Base-by-base conservation (phyloP, 2,113 vertebrate species). In the Taxidea taxus region DNA sequence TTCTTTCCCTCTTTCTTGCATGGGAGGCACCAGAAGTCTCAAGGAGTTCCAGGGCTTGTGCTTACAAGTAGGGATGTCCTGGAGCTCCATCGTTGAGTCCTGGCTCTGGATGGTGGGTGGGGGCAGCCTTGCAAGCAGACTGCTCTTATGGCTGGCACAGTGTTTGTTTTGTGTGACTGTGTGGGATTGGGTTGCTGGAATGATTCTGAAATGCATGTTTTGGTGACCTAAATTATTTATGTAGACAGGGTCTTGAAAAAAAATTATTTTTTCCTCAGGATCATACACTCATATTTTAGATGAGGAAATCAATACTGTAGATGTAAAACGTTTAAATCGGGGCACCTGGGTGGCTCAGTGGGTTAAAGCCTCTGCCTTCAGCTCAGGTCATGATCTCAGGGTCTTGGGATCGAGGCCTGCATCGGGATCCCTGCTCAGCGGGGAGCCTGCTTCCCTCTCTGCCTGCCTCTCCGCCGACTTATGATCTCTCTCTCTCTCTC, bases 241-340 rank as follows among this genome's bases (percentile, higher is more conserved):
- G 9, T 27, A 56, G 44, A 51, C 13, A n/a, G 16, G 6, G 9
- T 75, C 62, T 86, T 62, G 13, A 70, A 75, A 75, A n/a, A 44
- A 27, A 3, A 0, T 0, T 2, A 3, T 39, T 78, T 9, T 86
- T 34, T 10, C 6, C 56, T 49, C 13, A 87, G 10, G 7, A 13
- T 80, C 51, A 29, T 3, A 88, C 2, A 25, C 37, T 29, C 9
- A 10, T 16, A 66, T 62, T 75, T 81, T 81, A 64, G 14, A 64
- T 77, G 21, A 86, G 6, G 42, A 89, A 34, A 70, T 5, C 31
- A 68, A 37, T 70, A 47, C 4, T 18, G 49, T 20, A 56, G 18
- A 56, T 23, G 21, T 27, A 39, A 90, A 37, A 77, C 44, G 8
- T 56, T 29, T 20, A 44, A 72, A 31, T 9, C 16, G 44, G 51